phyloP scores from a whole-genome alignment of 2,113 vertebrate species.

The Pholis gunnellus region DNA sequence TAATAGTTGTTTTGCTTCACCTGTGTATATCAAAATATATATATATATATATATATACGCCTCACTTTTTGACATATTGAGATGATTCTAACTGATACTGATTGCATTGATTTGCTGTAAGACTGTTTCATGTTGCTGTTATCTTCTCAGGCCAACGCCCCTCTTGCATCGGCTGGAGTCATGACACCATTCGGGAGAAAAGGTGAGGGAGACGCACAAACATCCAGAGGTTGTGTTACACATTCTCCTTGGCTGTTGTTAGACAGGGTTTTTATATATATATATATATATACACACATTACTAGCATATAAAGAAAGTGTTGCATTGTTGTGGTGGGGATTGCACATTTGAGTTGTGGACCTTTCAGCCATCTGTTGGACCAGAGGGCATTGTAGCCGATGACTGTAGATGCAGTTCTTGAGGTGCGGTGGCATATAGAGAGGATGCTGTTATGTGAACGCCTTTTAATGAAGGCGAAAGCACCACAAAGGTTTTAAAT shows the following conservation, averaged over 20 bases:
- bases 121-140: slow-evolving; percentile 38
- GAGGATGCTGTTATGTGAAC: slow-evolving; percentile 21
- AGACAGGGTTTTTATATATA: background rate
- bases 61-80: background rate
- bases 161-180: slow-evolving; percentile 64
- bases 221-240: background rate
- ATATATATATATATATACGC: too few relatives aligned
- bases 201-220: slow-evolving; percentile 62
- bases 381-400: background rate
- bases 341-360: slow-evolving; percentile 10
- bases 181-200: slow-evolving; percentile 76
- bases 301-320: background rate
- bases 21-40: background rate
- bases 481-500: slow-evolving; percentile 53
- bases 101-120: slow-evolving; percentile 10
- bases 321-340: background rate
- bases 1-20: background rate
- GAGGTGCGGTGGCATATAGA: background rate
- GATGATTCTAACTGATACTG: background rate
- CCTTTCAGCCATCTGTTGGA: background rate
- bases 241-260: too few relatives aligned
- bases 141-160: slow-evolving; percentile 72
- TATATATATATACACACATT: background rate
- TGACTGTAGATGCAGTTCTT: background rate
- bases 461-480: slow-evolving; percentile 35